A percentile compares a stretch with the other conserved stretches of the same genome.
Conservation (phyloP, 2,113 vertebrate species). For the Emydocephalus ijimae region DNA sequence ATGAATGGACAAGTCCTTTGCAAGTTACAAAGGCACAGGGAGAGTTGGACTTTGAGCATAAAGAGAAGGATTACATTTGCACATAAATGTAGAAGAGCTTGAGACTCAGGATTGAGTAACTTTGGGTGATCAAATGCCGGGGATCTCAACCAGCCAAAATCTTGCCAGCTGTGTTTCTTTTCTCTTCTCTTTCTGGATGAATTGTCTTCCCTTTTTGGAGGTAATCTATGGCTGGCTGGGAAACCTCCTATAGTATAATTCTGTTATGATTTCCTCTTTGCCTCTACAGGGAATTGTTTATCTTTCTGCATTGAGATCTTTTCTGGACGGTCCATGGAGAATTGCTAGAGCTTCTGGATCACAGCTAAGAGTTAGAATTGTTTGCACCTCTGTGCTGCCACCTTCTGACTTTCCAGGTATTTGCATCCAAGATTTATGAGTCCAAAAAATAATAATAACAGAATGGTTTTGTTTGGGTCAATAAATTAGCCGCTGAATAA, state of each 20-base stretch:
- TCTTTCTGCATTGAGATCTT: neutral
- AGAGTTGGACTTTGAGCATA: neutral
- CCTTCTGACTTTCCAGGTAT: neutral
- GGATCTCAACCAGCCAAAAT: neutral
- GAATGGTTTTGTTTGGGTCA: neutral
- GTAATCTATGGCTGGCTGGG: neutral
- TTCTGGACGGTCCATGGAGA: neutral
- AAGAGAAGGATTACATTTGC: neutral
- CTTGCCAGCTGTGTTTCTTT: neutral
- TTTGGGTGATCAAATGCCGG: neutral
- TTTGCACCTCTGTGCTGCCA: neutral
- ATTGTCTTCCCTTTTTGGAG: neutral
- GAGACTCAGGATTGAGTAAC: neutral
- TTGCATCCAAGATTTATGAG: neutral
- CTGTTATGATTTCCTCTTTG: neutral
- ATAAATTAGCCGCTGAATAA: neutral
- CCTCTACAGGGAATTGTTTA: neutral
- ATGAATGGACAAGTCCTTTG: neutral
- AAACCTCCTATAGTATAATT: neutral
- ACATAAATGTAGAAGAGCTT: neutral
- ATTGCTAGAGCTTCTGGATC: neutral
- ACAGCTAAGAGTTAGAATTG: neutral
- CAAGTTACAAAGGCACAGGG: neutral
- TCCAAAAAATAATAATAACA: neutral
- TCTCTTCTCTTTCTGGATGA: neutral